Percentiles rank a stretch among this genome's conserved stretches.
Evolutionary conservation across 2,888 invertebrate species (phyloP).

Genomic region (Eristalis arbustorum): DNA sequence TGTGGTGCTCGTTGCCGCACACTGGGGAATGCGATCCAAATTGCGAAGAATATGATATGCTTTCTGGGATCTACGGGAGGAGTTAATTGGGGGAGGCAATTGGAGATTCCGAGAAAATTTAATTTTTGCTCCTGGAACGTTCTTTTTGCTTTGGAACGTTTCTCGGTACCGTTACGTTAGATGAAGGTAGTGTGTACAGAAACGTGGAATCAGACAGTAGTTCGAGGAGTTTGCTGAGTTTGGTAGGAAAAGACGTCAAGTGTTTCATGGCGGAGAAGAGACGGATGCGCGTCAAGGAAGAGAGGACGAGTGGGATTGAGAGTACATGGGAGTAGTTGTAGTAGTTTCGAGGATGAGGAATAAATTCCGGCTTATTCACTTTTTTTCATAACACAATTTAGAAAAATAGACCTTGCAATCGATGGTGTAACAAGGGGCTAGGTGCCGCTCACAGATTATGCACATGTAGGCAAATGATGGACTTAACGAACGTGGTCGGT

Average conservation of each 20-base stretch:
- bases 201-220: not conserved
- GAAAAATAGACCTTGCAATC: too few species aligned
- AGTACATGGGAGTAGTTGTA: too few species aligned
- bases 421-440: too few species aligned
- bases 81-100: not conserved
- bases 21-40: not conserved
- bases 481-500: too few species aligned
- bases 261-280: not conserved
- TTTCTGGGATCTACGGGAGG: not conserved
- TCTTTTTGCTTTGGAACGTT: not conserved
- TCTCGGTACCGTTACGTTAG: not conserved
- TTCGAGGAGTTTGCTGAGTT: not conserved
- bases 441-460: too few species aligned
- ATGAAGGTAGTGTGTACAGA: not conserved
- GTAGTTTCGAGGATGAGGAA: too few species aligned
- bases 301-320: too few species aligned
- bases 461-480: too few species aligned
- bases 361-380: too few species aligned
- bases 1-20: not conserved
- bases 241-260: not conserved
- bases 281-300: too few species aligned
- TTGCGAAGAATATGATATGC: not conserved
- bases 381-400: too few species aligned
- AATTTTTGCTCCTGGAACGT: not conserved
- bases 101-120: not conserved